Conservation (phyloP, 1,140 invertebrate genomes). For the Megalopta genalis region DNA sequence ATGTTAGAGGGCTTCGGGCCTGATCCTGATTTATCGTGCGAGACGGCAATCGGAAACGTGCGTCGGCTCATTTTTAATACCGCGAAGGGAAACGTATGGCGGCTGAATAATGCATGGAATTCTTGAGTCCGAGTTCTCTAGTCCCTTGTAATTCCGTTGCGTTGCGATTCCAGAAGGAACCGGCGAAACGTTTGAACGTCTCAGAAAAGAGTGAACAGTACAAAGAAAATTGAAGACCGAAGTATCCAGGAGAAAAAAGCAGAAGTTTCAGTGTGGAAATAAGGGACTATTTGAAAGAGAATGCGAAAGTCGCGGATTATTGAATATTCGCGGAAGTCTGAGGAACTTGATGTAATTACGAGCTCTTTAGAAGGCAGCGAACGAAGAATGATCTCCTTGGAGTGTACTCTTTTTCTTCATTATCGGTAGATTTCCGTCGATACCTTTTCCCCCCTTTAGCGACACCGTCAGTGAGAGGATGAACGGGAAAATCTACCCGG, state of each 20-base stretch:
- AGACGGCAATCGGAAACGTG: background rate
- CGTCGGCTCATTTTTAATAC: constrained; percentile 2
- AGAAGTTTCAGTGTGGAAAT: no score
- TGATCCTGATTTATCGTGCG: constrained; percentile 29
- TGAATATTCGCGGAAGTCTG: no score
- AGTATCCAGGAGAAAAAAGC: no score
- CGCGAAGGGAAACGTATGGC: background rate
- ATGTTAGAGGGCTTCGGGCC: constrained; percentile 4
- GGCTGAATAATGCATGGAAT: constrained; percentile 34
- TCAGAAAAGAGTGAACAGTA: no score
- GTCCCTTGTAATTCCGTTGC: background rate
- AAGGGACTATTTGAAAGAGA: no score
- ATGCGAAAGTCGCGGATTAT: no score
- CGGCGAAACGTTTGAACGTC: no score
- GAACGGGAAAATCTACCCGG: constrained; percentile 30
- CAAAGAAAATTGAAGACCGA: no score
- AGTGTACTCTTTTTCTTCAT: background rate
- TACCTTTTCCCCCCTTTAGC: background rate
- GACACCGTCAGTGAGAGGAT: no score
- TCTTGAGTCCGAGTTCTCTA: background rate
- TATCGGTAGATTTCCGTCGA: background rate
- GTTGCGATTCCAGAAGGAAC: no score
- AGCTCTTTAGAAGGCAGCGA: no score
- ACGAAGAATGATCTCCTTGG: background rate
- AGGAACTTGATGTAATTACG: no score